Evolutionary conservation across 2,888 invertebrate genomes (phyloP).

Genomic region (Ligdia adustata): DNA sequence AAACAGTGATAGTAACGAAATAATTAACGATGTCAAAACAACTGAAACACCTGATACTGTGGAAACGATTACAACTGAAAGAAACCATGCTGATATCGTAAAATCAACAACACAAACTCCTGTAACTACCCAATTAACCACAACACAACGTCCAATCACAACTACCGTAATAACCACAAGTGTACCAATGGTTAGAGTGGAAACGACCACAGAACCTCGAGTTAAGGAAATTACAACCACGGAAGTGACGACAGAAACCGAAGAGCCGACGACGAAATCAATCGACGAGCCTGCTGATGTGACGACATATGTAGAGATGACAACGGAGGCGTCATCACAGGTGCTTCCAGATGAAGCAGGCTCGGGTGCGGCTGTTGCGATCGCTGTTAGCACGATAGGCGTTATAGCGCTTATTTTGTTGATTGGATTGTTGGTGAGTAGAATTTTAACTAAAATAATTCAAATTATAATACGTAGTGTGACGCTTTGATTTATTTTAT

Average conservation of each 20-base stretch:
- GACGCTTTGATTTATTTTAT: no score
- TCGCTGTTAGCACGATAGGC: conserved; percentile 91
- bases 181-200: neutral
- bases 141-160: neutral
- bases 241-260: conserved; percentile 36
- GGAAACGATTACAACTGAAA: conserved; percentile 31
- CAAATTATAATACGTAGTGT: no score
- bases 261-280: conserved; percentile 50
- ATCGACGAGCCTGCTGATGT: conserved; percentile 56
- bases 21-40: conserved; percentile 51
- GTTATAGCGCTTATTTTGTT: conserved; percentile 90
- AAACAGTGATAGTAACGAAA: conserved; percentile 70
- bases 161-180: conserved; percentile 8
- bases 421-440: conserved; percentile 89
- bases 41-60: conserved; percentile 20
- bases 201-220: conserved; percentile 14
- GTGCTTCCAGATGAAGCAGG: conserved; percentile 69
- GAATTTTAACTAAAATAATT: neutral
- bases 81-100: neutral
- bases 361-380: conserved; percentile 90
- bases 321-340: conserved; percentile 63
- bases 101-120: conserved; percentile 1
- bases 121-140: neutral
- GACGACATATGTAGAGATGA: conserved; percentile 61
- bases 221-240: conserved; percentile 38